Conservation (phyloP, 2,888 invertebrate genomes). For the Napeogenes sylphis region DNA sequence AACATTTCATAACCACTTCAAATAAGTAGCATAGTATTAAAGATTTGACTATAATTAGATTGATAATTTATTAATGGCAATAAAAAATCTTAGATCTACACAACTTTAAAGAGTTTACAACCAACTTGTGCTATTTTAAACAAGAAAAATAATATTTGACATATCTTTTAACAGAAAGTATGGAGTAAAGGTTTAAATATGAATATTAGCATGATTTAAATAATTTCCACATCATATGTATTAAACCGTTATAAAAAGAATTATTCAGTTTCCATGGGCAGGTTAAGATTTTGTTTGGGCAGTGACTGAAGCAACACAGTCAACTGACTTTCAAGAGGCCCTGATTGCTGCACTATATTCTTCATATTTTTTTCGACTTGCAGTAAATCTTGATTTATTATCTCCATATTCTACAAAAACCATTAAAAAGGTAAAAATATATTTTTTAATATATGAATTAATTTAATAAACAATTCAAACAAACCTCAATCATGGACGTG, state of each 20-base stretch:
- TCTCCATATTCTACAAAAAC: slow-evolving; percentile 58
- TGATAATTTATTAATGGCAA: no score
- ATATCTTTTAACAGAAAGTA: no score
- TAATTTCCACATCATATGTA: not conserved
- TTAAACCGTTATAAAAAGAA: slow-evolving; percentile 5
- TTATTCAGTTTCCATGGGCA: slow-evolving; percentile 60
- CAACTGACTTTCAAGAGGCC: slow-evolving; percentile 61
- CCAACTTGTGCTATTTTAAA: no score
- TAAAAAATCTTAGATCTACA: no score
- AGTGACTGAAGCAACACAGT: slow-evolving; percentile 53
- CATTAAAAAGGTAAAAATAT: slow-evolving; percentile 18
- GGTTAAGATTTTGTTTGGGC: slow-evolving; percentile 48
- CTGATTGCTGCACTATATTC: slow-evolving; percentile 51
- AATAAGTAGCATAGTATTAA: no score
- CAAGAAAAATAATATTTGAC: no score
- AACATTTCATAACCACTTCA: no score
- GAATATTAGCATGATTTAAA: not conserved
- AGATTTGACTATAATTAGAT: no score
- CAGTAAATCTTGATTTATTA: slow-evolving; percentile 64
- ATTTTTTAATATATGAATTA: not conserved
- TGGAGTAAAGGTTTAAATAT: no score
- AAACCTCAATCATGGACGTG: slow-evolving; percentile 59
- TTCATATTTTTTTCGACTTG: slow-evolving; percentile 63
- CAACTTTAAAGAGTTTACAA: no score
- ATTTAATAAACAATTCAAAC: slow-evolving; percentile 3